Evolutionary conservation across 2,888 invertebrate species (phyloP).

Genomic region (Endomychus coccineus): DNA sequence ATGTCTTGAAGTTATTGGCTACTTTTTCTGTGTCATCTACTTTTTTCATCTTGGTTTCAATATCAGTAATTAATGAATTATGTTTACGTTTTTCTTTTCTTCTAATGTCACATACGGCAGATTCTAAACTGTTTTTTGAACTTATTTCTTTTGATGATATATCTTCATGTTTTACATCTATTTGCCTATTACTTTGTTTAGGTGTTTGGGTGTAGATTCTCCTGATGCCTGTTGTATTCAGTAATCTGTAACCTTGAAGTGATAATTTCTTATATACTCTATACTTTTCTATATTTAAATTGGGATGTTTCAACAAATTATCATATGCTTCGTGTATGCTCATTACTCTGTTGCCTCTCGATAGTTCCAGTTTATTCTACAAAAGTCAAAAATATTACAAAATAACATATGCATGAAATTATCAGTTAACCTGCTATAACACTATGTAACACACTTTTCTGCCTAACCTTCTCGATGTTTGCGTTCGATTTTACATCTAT

Average conservation of each 20-base stretch:
- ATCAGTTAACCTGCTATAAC: too few relatives aligned
- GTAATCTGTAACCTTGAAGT: conserved; percentile 29
- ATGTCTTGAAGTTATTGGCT: conserved; percentile 4
- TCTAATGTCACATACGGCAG: neutral
- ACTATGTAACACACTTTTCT: too few relatives aligned
- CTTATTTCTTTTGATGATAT: conserved; percentile 6
- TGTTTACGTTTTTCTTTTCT: conserved; percentile 4
- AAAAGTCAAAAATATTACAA: too few relatives aligned
- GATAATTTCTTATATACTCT: conserved; percentile 32
- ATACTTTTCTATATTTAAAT: conserved; percentile 26
- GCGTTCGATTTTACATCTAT: too few relatives aligned
- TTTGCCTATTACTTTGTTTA: neutral
- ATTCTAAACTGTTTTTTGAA: too few relatives aligned
- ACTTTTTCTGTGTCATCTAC: conserved; percentile 2
- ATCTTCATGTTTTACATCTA: neutral
- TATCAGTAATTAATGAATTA: neutral
- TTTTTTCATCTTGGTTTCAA: conserved; percentile 6
- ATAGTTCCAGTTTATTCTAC: conserved; percentile 56
- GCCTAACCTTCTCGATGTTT: too few relatives aligned
- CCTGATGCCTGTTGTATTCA: conserved; percentile 14
- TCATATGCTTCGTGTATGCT: conserved; percentile 61
- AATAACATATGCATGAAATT: too few relatives aligned
- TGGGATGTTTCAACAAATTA: conserved; percentile 40
- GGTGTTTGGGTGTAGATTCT: conserved; percentile 7
- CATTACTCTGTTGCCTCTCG: conserved; percentile 50